phyloP scores from a whole-genome alignment of 2,113 vertebrate species.

The Aldabrachelys gigantea region DNA sequence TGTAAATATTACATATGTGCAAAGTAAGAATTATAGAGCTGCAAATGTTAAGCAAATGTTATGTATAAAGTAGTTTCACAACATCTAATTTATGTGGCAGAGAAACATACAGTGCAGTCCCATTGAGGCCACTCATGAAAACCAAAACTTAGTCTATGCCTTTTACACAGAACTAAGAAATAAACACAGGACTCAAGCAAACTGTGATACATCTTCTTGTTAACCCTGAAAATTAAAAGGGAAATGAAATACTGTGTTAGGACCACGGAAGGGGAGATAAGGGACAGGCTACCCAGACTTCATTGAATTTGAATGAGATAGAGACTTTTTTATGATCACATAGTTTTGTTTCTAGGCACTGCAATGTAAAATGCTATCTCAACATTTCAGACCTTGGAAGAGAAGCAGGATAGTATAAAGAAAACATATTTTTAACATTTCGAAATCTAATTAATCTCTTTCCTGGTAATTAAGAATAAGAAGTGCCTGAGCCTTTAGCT shows the following conservation, averaged over 20 bases:
- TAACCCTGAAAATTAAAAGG: constrained; percentile 17
- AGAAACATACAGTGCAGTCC: neutral
- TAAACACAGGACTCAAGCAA: constrained; percentile 11
- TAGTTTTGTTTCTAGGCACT: too few relatives aligned
- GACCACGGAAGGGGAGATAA: neutral
- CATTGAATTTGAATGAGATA: neutral
- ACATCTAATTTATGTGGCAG: constrained; percentile 6
- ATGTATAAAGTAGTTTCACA: neutral
- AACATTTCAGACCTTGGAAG: neutral
- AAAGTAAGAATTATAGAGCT: constrained; percentile 5
- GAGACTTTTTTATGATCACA: neutral
- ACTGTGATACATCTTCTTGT: neutral
- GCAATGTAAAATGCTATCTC: neutral
- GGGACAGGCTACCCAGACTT: neutral
- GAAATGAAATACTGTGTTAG: constrained; percentile 3
- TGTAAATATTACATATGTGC: neutral
- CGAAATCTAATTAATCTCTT: neutral
- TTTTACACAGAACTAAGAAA: neutral
- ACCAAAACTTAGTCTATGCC: constrained; percentile 10
- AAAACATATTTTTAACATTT: neutral
- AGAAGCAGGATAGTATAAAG: neutral
- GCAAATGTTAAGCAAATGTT: neutral
- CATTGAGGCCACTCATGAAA: neutral
- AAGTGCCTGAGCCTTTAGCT: neutral
- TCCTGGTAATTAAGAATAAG: neutral